Evolutionary conservation across 2,113 vertebrate genomes (phyloP).

Genomic region (Brachyistius frenatus): DNA sequence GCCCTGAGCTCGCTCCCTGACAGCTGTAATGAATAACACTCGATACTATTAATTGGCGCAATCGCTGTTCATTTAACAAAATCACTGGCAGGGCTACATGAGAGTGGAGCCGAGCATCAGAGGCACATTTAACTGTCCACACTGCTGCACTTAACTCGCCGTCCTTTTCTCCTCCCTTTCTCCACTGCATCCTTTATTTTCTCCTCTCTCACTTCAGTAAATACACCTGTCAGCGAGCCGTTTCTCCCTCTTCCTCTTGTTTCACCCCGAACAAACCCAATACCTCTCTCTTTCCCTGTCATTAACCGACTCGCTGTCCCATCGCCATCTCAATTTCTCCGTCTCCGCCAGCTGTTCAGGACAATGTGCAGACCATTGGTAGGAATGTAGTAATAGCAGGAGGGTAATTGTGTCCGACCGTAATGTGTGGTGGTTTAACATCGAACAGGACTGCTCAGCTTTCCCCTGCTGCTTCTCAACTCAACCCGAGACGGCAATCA

Average conservation of each 20-base stretch:
- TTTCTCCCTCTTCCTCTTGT: slow-evolving; percentile 19
- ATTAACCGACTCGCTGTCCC: slow-evolving; percentile 66
- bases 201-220: slow-evolving; percentile 1
- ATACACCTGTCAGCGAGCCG: slow-evolving; percentile 13
- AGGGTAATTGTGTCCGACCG: slow-evolving; percentile 73
- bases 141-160: neutral
- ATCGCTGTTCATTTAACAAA: slow-evolving; percentile 93
- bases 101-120: slow-evolving; percentile 88
- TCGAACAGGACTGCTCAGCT: slow-evolving; percentile 39
- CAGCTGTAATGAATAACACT: slow-evolving; percentile 91
- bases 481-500: slow-evolving; percentile 15
- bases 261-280: slow-evolving; percentile 25
- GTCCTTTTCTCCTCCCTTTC: neutral
- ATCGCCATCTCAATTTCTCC: slow-evolving; percentile 50
- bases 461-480: slow-evolving; percentile 28
- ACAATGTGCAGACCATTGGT: slow-evolving; percentile 54
- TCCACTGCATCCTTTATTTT: neutral
- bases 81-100: slow-evolving; percentile 90
- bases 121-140: slow-evolving; percentile 84
- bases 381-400: slow-evolving; percentile 66
- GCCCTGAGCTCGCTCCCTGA: slow-evolving; percentile 34
- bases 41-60: slow-evolving; percentile 95
- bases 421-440: slow-evolving; percentile 62
- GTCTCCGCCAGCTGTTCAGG: slow-evolving; percentile 71
- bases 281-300: slow-evolving; percentile 60